Base-by-base conservation (phyloP, 2,113 vertebrate genomes). In the Hiodon tergisus region DNA sequence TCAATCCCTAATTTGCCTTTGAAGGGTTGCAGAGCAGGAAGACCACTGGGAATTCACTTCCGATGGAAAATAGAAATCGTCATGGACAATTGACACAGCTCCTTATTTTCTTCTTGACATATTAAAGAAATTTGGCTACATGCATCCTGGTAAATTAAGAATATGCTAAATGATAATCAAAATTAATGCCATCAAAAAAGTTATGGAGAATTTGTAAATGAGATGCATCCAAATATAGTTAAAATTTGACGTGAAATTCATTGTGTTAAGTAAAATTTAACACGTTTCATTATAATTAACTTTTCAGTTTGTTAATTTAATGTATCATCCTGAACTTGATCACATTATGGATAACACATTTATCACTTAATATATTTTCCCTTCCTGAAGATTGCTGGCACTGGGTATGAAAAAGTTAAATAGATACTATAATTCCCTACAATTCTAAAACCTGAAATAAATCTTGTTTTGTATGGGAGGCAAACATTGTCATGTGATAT, bases 31-130 rank as follows among this genome's bases (percentile, higher is more conserved):
- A 71, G 53, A 71, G 4, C 69, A 47, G 46, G 47, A 11, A 67
- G 54, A 71, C 69, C 69, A 51, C 69, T 17, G 53, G 53, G 69
- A 71, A 71, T 71, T 55, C 55, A 58, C 53, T 57, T 71, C 69
- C 16, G n/a, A 71, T 10, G 31, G 69, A 71, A 17, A 55, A 71
- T 16, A 57, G 11, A 68, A 68, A 50, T 48, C 55, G 69, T 17
- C 55, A 5, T 71, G 8, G n/a, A 31, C 13, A 17, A n/a, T 67
- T 67, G 9, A n/a, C 3, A 46, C 13, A 47, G 65, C 8, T 67
- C 13, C 16, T 47, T 5, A 8, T 8, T 67, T 47, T n/a, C 11
- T 48, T 67, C 3, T 47, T 6, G 3, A 67, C 17, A 47, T 47
- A 67, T 47, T 47, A 46, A 31, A 47, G 7, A 31, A 8, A 67